Percentiles rank a stretch among this genome's conserved stretches.
phyloP scores from a whole-genome alignment of 2,113 vertebrate genomes.

The Austrofundulus limnaeus region DNA sequence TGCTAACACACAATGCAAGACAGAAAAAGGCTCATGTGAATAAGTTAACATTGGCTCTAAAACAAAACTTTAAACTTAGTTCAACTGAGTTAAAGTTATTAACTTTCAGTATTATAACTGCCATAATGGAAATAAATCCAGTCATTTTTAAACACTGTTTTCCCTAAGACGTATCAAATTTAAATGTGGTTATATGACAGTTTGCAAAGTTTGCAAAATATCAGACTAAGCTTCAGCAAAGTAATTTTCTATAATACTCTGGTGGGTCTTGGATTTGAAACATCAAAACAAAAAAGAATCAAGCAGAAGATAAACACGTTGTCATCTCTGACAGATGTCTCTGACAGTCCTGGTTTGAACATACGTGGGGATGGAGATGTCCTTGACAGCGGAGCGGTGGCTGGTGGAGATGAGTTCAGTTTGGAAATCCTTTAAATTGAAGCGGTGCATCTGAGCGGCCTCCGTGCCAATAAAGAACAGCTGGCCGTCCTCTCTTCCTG shows the following conservation, averaged over 20 bases:
- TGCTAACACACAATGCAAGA: slow-evolving; percentile 70
- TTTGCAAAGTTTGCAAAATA: not conserved
- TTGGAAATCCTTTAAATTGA: slow-evolving; percentile 80
- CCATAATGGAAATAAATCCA: not conserved
- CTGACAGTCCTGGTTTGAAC: slow-evolving; percentile 29
- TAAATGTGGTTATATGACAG: not conserved
- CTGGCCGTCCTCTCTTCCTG: slow-evolving; percentile 79
- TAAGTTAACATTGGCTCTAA: not conserved
- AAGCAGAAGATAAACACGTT: not conserved
- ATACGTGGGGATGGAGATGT: slow-evolving; percentile 84
- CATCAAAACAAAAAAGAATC: too few species aligned
- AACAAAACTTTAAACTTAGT: too few species aligned
- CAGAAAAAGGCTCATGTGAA: not conserved
- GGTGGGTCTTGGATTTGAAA: not conserved
- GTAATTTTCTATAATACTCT: not conserved
- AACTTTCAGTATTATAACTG: not conserved
- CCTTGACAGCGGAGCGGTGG: slow-evolving; percentile 80
- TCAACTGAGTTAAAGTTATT: not conserved
- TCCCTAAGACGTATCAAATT: not conserved
- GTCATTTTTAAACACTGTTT: not conserved
- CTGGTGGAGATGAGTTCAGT: slow-evolving; percentile 82
- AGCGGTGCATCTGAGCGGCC: slow-evolving; percentile 80
- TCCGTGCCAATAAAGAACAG: slow-evolving; percentile 86
- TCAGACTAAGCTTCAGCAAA: too few species aligned
- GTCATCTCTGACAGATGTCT: not conserved